These are phyloP conservation scores for Drosophila lini DNA, from an alignment of 1,140 invertebrate genomes.

Conservation along the genomic window DNA sequence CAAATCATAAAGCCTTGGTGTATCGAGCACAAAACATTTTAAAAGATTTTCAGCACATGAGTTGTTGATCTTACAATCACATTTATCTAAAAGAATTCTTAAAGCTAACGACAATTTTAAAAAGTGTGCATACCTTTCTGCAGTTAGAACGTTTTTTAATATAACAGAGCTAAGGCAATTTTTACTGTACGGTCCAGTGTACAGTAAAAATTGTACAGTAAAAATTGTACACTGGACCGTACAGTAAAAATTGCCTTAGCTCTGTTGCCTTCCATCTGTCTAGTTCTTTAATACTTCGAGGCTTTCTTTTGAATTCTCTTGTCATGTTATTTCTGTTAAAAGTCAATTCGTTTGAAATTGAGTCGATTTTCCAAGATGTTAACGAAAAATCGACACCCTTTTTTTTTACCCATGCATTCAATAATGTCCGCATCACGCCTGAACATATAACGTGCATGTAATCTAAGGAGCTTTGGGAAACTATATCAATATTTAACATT, in stretches of 20 bases:
- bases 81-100: conserved; percentile 2
- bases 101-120: conserved; percentile 8
- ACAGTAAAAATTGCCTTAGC: conserved; percentile 47
- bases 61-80: conserved; percentile 20
- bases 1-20: too few species aligned
- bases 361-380: background rate
- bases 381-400: background rate
- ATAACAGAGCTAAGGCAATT: too few species aligned
- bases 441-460: too few species aligned
- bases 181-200: conserved; percentile 24
- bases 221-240: conserved; percentile 34
- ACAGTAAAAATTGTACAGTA: conserved; percentile 52
- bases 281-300: conserved; percentile 20
- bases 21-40: conserved; percentile 11
- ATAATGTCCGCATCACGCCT: background rate
- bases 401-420: background rate
- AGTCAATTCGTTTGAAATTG: background rate
- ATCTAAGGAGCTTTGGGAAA: too few species aligned
- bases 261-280: conserved; percentile 54
- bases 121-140: background rate
- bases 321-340: too few species aligned
- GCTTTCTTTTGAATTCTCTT: too few species aligned
- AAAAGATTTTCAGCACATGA: conserved; percentile 21
- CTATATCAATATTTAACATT: background rate
- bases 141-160: too few species aligned